Evolutionary conservation across 1,140 invertebrate genomes (phyloP).

Genomic region (Galleria mellonella): DNA sequence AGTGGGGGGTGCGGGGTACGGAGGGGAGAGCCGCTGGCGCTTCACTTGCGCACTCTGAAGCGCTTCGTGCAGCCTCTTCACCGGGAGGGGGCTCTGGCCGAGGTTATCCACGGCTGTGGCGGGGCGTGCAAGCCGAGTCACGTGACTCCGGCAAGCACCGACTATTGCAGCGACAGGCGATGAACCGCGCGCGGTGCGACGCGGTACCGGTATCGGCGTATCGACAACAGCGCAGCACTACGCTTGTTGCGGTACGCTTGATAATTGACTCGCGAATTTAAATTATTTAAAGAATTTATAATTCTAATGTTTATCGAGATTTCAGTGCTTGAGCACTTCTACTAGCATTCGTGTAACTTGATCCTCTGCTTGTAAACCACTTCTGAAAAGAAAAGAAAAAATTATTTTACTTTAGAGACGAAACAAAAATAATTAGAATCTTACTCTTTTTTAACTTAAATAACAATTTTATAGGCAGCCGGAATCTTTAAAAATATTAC

Average conservation of each 20-base stretch:
- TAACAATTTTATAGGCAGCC: slow-evolving; percentile 20
- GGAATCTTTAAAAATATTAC: slow-evolving; percentile 2
- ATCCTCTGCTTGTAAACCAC: slow-evolving; percentile 49
- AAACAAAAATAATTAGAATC: neutral
- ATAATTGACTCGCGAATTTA: slow-evolving; percentile 30
- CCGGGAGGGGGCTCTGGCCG: slow-evolving; percentile 67
- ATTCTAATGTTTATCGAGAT: slow-evolving; percentile 33
- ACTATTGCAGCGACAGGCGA: slow-evolving; percentile 48
- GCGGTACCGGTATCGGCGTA: slow-evolving; percentile 29
- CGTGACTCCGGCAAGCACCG: slow-evolving; percentile 67
- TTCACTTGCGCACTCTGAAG: slow-evolving; percentile 68
- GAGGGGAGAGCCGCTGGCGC: slow-evolving; percentile 66
- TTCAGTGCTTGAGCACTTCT: slow-evolving; percentile 43
- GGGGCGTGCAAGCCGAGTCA: slow-evolving; percentile 66
- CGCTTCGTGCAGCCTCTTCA: slow-evolving; percentile 71
- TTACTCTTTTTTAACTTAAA: too few relatives aligned
- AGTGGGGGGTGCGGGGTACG: slow-evolving; percentile 48
- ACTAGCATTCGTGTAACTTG: slow-evolving; percentile 43
- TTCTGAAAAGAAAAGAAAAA: slow-evolving; percentile 54
- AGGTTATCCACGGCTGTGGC: slow-evolving; percentile 71
- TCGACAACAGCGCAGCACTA: slow-evolving; percentile 42
- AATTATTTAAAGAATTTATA: slow-evolving; percentile 21
- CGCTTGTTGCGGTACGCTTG: slow-evolving; percentile 30
- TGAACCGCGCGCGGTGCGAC: slow-evolving; percentile 39
- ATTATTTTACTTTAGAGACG: slow-evolving; percentile 1